Evolutionary conservation across 2,113 vertebrate species (phyloP), one percentile per base, ranked within the genome.

Genomic region (Zapornia atra): DNA sequence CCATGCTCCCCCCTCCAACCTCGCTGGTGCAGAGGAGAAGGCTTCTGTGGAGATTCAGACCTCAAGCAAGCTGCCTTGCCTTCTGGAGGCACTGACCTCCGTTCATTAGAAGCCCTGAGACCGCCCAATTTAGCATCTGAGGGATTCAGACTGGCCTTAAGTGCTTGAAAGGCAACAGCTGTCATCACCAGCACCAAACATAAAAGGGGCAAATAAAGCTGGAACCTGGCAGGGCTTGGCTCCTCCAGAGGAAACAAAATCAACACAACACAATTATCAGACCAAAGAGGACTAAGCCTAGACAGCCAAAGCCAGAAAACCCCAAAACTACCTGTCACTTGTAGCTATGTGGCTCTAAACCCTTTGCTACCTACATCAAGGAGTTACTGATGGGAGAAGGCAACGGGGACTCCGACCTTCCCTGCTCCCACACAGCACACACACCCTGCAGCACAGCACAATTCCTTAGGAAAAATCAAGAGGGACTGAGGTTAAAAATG

Each of bases 1-100:
- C 75, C 82, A 31, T 0, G 0, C 28, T 3, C 8, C 53, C 24
- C 13, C 9, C 40, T 20, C 13, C 44, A 33, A 69, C 38, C 42
- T 24, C 2, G 0, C 19, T 3, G 2, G 34, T 3, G 12, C 56
- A 71, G 65, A 85, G 46, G 6, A 57, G 6, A 4, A 44, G n/a
- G 61, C 33, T 82, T 53, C 10, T 60, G 57, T 57, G 64, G 33
- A 78, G 61, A 44, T 28, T 64, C 75, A 76, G 57, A 33, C 31
- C 71, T 33, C 48, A 42, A 38, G 42, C 0, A 1, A 76, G 34
- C 33, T 25, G 18, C 31, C 34, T 0, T 61, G 14, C 59, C 54
- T 76, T 57, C 63, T 65, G 42, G 7, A 82, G 26, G 36, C 44
- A 59, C 65, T 42, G 38, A 51, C 0, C 26, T 51, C 28, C 15